A percentile compares a stretch with the other conserved stretches of the same genome.
These are phyloP conservation scores for Eumaeus atala DNA, from an alignment of 1,140 invertebrate species.

Conservation along the genomic window DNA sequence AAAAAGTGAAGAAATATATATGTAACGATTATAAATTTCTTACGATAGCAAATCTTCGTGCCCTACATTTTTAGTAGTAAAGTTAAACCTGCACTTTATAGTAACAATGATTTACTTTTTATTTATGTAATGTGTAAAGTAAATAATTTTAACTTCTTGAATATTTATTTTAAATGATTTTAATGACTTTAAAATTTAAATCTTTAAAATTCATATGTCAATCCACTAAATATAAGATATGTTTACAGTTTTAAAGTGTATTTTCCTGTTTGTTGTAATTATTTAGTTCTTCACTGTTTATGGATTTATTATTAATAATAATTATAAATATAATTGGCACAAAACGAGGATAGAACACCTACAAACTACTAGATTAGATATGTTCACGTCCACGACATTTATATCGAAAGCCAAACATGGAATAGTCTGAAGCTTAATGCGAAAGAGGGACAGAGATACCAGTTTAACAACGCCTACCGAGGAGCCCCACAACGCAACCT, in stretches of 20 bases:
- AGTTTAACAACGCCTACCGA: conserved; percentile 63
- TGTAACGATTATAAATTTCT: no score
- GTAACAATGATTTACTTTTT: no score
- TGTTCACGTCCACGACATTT: conserved; percentile 45
- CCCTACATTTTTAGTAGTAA: no score
- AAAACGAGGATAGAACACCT: conserved; percentile 39
- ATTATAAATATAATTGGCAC: conserved; percentile 13
- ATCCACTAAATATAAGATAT: no score
- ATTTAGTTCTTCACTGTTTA: neutral
- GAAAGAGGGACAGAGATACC: conserved; percentile 64
- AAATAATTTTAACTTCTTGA: neutral
- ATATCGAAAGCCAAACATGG: conserved; percentile 61
- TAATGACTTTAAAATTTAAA: neutral
- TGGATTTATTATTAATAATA: conserved; percentile 2
- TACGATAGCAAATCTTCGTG: no score
- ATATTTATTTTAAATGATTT: conserved; percentile 7
- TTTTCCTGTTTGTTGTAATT: no score
- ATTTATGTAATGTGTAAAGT: no score
- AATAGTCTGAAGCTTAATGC: conserved; percentile 55
- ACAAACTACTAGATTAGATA: conserved; percentile 49
- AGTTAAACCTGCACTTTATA: no score
- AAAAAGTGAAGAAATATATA: no score
- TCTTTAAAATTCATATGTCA: no score
- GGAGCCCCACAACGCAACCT: conserved; percentile 71
- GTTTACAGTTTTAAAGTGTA: no score